These are phyloP conservation scores for Catocala fraxini DNA, from an alignment of 2,888 invertebrate genomes.

Conservation along the genomic window DNA sequence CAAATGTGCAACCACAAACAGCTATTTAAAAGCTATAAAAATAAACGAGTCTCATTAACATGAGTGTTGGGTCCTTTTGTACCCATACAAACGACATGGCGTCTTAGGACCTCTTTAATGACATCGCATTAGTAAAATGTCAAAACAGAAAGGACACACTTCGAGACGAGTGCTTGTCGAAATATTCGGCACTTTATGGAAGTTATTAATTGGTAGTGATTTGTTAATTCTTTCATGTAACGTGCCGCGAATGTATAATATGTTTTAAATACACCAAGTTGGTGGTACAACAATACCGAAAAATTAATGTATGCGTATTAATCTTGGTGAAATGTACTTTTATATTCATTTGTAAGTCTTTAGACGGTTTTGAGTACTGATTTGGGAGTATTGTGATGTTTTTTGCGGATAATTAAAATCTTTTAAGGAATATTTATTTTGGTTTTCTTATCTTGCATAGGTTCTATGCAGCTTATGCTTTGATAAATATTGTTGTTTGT, in stretches of 20 bases:
- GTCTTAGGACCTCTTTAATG: conserved; percentile 77
- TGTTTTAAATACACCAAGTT: conserved; percentile 70
- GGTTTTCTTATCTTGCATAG: too few species aligned
- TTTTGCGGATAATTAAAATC: conserved; percentile 14
- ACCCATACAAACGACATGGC: conserved; percentile 64
- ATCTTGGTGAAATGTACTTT: conserved; percentile 46
- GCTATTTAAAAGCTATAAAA: conserved; percentile 83
- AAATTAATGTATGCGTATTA: conserved; percentile 59
- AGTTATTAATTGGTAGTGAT: conserved; percentile 81
- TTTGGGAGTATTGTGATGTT: conserved; percentile 35
- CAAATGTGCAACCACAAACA: conserved; percentile 78
- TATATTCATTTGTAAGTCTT: conserved; percentile 43
- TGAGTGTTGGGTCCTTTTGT: conserved; percentile 74
- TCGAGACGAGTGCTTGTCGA: conserved; percentile 68
- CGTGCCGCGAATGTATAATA: conserved; percentile 68
- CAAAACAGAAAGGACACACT: conserved; percentile 84
- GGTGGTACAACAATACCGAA: conserved; percentile 64
- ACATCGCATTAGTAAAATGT: conserved; percentile 85
- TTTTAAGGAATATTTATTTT: neutral
- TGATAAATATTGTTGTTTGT: too few species aligned
- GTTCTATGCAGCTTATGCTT: too few species aligned
- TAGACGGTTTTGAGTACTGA: conserved; percentile 34
- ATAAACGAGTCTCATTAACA: conserved; percentile 84
- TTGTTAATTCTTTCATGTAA: conserved; percentile 79
- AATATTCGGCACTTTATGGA: conserved; percentile 43